Base-by-base conservation (phyloP, 2,113 vertebrate species). In the Carassius gibelio region DNA sequence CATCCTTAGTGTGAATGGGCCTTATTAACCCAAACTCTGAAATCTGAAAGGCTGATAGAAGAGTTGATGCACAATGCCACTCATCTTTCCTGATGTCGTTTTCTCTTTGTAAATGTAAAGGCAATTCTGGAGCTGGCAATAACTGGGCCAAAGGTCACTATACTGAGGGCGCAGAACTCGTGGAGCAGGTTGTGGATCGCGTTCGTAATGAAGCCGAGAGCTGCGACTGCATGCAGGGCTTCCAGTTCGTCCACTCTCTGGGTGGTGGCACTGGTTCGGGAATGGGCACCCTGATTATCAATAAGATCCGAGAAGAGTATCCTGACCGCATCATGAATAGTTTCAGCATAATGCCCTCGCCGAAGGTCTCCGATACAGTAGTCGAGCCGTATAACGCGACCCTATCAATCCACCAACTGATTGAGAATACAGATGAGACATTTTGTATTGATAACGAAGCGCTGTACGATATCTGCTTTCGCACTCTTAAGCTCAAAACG, bases 381-480 rank as follows among this genome's bases (percentile, higher is more conserved):
- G 98, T 99, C 79, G 98, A 99, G 88, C 98, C 98, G 0, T 99
- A 99, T 88, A 99, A 99, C 0, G 98, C 98, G 26, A 97, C 96
- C 2, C 94, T 99, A 84, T 96, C 97, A 0, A 87, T 97, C 61
- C 97, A 98, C 87, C 97, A 98, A 14, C 95, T 99, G 4, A 94
- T 98, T 2, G 95, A 97, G 93, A 96, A 95, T 87, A 95, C 97
- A 0, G 97, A 99, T 0, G 96, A 95, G 91, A 99, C 97, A 81
- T 99, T 94, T 72, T 99, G 98, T 94, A 97, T 99, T 5, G 98
- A 99, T 94, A 99, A 99, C 0, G 98, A 99, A 92, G 98, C 98
- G 3, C 94, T 99, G 0, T 98, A 99, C 0, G 98, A 98, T 89
- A 98, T 99, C 81, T 99, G 98, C 76, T 96, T 98, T 75, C 97